Conservation (phyloP, 2,888 invertebrate genomes). For the Drosophila dives region DNA sequence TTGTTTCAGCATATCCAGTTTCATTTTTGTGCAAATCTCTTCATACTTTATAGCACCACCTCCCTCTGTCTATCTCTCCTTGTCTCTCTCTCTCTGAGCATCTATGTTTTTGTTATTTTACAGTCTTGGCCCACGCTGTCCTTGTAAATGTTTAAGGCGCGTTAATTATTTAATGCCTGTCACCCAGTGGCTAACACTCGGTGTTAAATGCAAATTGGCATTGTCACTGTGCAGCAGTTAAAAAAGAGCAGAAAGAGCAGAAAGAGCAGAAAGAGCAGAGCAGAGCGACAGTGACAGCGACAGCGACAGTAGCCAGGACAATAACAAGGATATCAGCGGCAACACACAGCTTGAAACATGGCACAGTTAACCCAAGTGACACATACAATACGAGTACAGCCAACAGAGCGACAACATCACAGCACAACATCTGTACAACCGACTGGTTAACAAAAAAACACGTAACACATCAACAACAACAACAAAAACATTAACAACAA, state of each 20-base stretch:
- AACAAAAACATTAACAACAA: slow-evolving; percentile 18
- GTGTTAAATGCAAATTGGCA: slow-evolving; percentile 83
- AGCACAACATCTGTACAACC: slow-evolving; percentile 46
- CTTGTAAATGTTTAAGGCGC: slow-evolving; percentile 62
- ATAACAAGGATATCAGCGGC: slow-evolving; percentile 59
- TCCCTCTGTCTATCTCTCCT: neutral
- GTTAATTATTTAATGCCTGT: slow-evolving; percentile 85
- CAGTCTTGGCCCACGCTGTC: slow-evolving; percentile 12
- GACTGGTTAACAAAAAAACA: slow-evolving; percentile 22
- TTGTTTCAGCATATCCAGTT: slow-evolving; percentile 34
- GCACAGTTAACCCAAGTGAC: slow-evolving; percentile 54
- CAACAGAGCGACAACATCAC: slow-evolving; percentile 22
- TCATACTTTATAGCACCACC: neutral
- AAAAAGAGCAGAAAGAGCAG: neutral
- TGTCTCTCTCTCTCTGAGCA: neutral
- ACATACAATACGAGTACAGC: slow-evolving; percentile 31
- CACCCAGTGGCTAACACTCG: slow-evolving; percentile 84
- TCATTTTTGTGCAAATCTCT: slow-evolving; percentile 42
- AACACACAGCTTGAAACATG: slow-evolving; percentile 52
- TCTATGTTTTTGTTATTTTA: slow-evolving; percentile 1
- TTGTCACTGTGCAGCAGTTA: slow-evolving; percentile 67
- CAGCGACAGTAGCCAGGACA: slow-evolving; percentile 33
- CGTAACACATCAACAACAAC: slow-evolving; percentile 17
- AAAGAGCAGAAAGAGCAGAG: slow-evolving; percentile 1
- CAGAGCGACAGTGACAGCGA: slow-evolving; percentile 1